These are phyloP conservation scores for Pogoniulus pusillus DNA, from an alignment of 2,797 vertebrate genomes.

Conservation along the genomic window DNA sequence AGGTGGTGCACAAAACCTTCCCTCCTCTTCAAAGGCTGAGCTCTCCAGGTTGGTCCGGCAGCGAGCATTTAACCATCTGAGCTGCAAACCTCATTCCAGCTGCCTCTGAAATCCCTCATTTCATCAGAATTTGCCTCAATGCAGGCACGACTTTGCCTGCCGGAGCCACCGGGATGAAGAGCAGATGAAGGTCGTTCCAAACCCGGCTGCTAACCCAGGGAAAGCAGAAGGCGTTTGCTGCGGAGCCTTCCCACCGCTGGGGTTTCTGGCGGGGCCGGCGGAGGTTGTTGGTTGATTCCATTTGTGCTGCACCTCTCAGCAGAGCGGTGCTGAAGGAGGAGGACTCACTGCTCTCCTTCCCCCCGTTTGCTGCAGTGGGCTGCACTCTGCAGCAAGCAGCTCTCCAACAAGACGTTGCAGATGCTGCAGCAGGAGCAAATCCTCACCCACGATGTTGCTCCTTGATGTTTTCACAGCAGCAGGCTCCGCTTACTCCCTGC, in stretches of 20 bases:
- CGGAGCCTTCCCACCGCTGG: background rate
- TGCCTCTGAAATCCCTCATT: background rate
- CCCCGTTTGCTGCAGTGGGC: slow-evolving; percentile 44
- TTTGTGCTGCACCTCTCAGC: background rate
- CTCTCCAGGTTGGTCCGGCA: background rate
- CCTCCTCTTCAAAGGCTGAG: background rate
- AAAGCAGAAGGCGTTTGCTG: background rate
- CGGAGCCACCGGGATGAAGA: background rate
- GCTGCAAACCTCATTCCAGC: background rate
- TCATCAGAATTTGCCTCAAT: background rate
- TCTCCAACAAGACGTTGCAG: background rate
- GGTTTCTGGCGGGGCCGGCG: background rate
- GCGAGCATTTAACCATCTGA: background rate
- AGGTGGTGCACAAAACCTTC: background rate
- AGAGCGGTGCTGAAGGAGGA: background rate
- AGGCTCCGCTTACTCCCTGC: background rate
- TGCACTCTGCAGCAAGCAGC: slow-evolving; percentile 24
- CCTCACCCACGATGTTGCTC: background rate
- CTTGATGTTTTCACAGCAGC: background rate
- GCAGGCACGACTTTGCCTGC: background rate
- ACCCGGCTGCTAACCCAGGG: background rate
- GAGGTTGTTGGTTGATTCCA: background rate
- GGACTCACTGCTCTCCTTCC: background rate
- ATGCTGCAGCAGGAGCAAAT: background rate
- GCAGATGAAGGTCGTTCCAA: slow-evolving; percentile 27